Percentiles rank a stretch among this genome's conserved stretches.
Conservation (phyloP, 2,888 invertebrate genomes). For the Hyppa rectilinea region DNA sequence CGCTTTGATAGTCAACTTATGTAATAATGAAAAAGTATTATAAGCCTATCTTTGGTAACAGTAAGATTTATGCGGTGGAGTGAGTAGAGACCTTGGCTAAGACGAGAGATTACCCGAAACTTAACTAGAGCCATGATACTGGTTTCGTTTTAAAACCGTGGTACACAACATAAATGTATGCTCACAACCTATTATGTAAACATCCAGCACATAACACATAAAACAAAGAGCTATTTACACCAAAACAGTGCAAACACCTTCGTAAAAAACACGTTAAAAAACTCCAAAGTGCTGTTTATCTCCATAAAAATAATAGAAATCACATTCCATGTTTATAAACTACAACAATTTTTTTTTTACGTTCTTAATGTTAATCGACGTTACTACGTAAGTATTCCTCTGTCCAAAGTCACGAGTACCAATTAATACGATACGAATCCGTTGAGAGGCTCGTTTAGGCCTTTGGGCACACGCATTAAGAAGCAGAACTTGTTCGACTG, state of each 20-base stretch:
- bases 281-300: conserved; percentile 9
- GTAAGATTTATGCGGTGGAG: neutral
- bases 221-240: conserved; percentile 3
- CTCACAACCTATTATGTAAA: conserved; percentile 6
- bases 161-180: neutral
- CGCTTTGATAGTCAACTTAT: neutral
- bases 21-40: neutral
- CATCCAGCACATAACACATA: conserved; percentile 3
- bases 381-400: conserved; percentile 47
- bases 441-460: conserved; percentile 75
- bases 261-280: conserved; percentile 3
- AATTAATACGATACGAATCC: conserved; percentile 74
- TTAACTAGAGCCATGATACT: neutral
- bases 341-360: conserved; percentile 25
- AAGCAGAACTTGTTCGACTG: conserved; percentile 79
- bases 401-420: conserved; percentile 66
- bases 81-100: neutral
- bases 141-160: conserved; percentile 8
- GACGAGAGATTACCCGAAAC: neutral
- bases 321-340: conserved; percentile 23
- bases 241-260: conserved; percentile 3
- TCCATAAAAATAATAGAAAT: conserved; percentile 40
- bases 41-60: neutral
- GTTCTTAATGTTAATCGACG: conserved; percentile 46
- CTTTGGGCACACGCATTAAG: conserved; percentile 74